Conservation (phyloP, 64 coral and sea anemone species). For the Hydrozoanthus tunicans region DNA sequence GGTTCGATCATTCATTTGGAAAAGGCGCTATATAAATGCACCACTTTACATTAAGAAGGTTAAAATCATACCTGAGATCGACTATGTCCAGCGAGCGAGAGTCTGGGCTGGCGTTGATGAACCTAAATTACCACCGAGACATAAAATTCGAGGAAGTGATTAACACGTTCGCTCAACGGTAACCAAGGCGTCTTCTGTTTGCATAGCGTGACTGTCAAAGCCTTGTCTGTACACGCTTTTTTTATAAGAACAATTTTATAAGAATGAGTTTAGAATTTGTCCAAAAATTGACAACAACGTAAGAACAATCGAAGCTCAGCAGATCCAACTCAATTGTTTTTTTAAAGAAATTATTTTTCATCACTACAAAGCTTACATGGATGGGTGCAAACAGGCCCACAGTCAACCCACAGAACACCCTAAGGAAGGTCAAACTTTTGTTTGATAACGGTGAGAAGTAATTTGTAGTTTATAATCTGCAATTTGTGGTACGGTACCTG, state of each 20-base stretch:
- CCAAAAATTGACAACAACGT: too few relatives aligned
- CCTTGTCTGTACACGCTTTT: background rate
- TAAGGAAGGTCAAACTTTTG: conserved; percentile 5
- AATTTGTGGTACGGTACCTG: background rate
- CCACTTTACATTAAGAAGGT: too few relatives aligned
- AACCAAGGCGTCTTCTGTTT: background rate
- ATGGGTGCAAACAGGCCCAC: conserved; percentile 7
- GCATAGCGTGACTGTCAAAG: background rate
- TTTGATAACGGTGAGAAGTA: conserved; percentile 13
- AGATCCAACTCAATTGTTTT: conserved; percentile 5
- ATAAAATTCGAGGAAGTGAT: background rate
- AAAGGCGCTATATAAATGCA: background rate
- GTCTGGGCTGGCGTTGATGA: conserved; percentile 24
- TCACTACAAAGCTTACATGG: conserved; percentile 16
- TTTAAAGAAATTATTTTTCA: conserved; percentile 19
- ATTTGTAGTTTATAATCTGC: background rate
- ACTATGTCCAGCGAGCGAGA: conserved; percentile 20
- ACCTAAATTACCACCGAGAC: background rate
- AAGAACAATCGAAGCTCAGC: conserved; percentile 8
- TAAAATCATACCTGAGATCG: too few relatives aligned
- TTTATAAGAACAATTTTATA: conserved; percentile 19
- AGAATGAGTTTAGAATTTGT: too few relatives aligned
- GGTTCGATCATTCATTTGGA: too few relatives aligned
- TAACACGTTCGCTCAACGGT: background rate
- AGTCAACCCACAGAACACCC: conserved; percentile 22